These are phyloP conservation scores for Bilobella aurantiaca DNA, from an alignment of 1,140 invertebrate species.

Conservation along the genomic window DNA sequence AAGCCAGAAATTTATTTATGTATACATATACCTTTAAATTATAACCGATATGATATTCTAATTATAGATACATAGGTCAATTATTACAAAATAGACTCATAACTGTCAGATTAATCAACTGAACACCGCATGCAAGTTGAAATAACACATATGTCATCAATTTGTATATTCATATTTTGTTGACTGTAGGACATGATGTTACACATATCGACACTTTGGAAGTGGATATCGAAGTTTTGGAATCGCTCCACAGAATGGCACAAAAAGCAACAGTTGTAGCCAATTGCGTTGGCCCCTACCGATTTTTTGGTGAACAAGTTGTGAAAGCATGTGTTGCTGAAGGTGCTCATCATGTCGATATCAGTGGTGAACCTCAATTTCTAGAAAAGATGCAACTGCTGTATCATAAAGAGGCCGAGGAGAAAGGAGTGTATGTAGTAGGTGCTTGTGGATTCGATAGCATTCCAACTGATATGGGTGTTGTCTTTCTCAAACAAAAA, in stretches of 20 bases:
- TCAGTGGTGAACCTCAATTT: constrained; percentile 57
- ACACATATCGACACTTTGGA: constrained; percentile 56
- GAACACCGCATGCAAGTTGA: too few species aligned
- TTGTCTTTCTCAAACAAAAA: constrained; percentile 59
- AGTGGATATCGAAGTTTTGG: constrained; percentile 62
- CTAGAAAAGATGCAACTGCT: constrained; percentile 73
- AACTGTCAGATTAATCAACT: too few species aligned
- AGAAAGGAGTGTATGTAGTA: constrained; percentile 68
- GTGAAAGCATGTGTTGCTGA: constrained; percentile 73
- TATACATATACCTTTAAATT: too few species aligned
- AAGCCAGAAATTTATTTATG: too few species aligned
- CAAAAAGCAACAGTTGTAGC: constrained; percentile 58
- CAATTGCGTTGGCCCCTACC: constrained; percentile 81
- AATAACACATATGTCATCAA: too few species aligned
- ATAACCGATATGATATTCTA: too few species aligned
- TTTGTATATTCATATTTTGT: neutral
- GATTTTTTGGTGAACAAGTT: constrained; percentile 75
- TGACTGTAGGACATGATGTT: constrained; percentile 47
- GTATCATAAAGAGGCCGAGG: constrained; percentile 63
- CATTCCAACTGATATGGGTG: constrained; percentile 76
- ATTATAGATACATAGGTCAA: too few species aligned
- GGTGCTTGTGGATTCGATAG: constrained; percentile 80
- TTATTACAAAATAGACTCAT: too few species aligned
- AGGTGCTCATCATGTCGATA: constrained; percentile 75
- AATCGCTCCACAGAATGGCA: constrained; percentile 66